Evolutionary conservation across 2,888 invertebrate species (phyloP).

Genomic region (Achlya flavicornis): DNA sequence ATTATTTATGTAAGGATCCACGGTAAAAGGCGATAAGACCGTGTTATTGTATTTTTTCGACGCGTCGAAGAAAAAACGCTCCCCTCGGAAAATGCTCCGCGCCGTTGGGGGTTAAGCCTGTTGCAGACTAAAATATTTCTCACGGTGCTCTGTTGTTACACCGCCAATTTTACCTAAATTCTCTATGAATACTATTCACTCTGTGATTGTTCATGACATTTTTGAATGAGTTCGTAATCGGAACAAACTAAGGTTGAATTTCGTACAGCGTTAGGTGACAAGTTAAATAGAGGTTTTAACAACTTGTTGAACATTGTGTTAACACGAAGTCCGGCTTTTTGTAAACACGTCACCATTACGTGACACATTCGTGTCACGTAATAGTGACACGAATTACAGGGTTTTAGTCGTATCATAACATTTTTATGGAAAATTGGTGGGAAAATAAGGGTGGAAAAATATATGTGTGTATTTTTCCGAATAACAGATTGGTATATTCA

Average conservation of each 20-base stretch:
- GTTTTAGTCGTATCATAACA: constrained; percentile 38
- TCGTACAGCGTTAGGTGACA: constrained; percentile 43
- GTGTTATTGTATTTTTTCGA: constrained; percentile 70
- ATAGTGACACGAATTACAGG: constrained; percentile 46
- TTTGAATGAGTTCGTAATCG: constrained; percentile 1
- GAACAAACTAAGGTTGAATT: constrained; percentile 17
- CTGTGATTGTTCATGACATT: constrained; percentile 13
- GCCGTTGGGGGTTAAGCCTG: constrained; percentile 49
- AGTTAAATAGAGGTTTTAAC: constrained; percentile 53
- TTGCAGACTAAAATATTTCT: constrained; percentile 40
- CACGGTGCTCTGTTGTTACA: not conserved
- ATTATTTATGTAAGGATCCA: constrained; percentile 81
- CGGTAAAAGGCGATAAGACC: constrained; percentile 76
- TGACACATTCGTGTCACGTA: too few species aligned
- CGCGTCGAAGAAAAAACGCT: constrained; percentile 42
- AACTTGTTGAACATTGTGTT: constrained; percentile 73
- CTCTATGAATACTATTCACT: not conserved
- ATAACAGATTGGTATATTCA: not conserved
- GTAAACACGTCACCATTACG: constrained; percentile 57
- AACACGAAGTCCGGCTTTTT: constrained; percentile 58
- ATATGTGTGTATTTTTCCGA: not conserved
- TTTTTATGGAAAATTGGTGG: constrained; percentile 38
- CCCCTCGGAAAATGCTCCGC: constrained; percentile 58
- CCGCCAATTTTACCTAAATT: constrained; percentile 4
- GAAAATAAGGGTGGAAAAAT: constrained; percentile 29